A percentile compares a stretch with the other conserved stretches of the same genome.
phyloP scores from a whole-genome alignment of 2,888 invertebrate genomes.

The Apocheima hispidaria region DNA sequence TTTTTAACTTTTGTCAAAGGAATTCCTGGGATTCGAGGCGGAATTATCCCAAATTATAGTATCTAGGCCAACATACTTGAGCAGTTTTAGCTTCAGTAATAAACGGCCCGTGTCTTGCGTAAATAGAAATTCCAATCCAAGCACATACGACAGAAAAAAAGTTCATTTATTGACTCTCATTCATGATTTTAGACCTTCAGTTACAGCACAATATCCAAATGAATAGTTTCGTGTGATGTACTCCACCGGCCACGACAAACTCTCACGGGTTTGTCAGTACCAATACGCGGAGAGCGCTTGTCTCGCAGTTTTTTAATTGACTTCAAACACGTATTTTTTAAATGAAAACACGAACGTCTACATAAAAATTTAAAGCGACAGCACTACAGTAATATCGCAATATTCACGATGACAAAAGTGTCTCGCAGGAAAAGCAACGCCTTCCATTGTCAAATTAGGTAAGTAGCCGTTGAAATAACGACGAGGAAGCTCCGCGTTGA shows the following conservation, averaged over 20 bases:
- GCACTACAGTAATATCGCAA: constrained; percentile 22
- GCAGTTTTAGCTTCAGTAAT: neutral
- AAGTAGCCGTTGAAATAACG: constrained; percentile 55
- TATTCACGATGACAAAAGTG: constrained; percentile 37
- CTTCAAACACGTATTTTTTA: neutral
- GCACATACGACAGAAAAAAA: too few relatives aligned
- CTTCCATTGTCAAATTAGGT: constrained; percentile 56
- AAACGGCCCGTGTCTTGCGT: too few relatives aligned
- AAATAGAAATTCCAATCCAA: too few relatives aligned
- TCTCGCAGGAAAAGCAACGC: constrained; percentile 48
- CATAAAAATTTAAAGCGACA: neutral
- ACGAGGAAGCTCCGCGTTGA: constrained; percentile 49
- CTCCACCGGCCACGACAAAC: too few relatives aligned
- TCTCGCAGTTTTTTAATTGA: too few relatives aligned
- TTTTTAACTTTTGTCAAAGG: constrained; percentile 12
- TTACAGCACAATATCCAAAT: too few relatives aligned
- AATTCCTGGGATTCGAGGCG: constrained; percentile 5
- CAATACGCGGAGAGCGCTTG: too few relatives aligned
- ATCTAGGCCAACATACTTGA: neutral
- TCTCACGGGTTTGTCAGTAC: neutral
- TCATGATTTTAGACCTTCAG: too few relatives aligned
- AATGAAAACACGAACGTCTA: neutral
- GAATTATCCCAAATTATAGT: constrained; percentile 1
- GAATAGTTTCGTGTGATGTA: too few relatives aligned
- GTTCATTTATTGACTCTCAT: too few relatives aligned